A percentile compares a stretch with the other conserved stretches of the same genome.
Conservation (phyloP, 2,888 invertebrate genomes). For the Mythimna loreyi region DNA sequence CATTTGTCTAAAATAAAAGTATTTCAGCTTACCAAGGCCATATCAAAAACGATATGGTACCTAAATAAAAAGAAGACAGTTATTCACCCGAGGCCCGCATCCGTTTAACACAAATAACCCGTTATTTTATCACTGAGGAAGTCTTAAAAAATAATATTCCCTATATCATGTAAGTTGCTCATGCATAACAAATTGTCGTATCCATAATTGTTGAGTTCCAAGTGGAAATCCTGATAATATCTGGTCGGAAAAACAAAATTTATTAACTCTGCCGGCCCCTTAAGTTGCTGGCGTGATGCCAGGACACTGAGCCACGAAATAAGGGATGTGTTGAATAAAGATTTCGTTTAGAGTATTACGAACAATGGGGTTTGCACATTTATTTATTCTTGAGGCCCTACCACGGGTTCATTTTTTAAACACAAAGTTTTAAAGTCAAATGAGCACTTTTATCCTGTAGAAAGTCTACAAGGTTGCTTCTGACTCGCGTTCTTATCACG, state of each 20-base stretch:
- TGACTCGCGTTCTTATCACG: too few species aligned
- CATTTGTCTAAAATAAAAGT: neutral
- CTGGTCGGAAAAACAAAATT: constrained; percentile 59
- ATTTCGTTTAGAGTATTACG: constrained; percentile 13
- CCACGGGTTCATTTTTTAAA: too few species aligned
- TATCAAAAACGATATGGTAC: neutral
- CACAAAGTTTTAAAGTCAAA: too few species aligned
- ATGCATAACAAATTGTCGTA: constrained; percentile 45
- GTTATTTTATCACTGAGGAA: constrained; percentile 7
- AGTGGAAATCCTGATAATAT: constrained; percentile 60
- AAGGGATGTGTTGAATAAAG: constrained; percentile 37
- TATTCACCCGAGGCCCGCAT: neutral
- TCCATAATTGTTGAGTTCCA: constrained; percentile 55
- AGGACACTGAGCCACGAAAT: constrained; percentile 37
- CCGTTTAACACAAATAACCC: constrained; percentile 4
- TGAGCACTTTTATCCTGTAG: too few species aligned
- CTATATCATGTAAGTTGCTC: constrained; percentile 19
- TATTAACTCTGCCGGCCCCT: constrained; percentile 54
- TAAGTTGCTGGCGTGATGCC: constrained; percentile 59
- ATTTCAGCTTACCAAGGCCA: too few species aligned
- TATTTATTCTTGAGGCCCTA: neutral
- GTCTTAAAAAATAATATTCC: constrained; percentile 30
- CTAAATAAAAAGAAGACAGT: neutral
- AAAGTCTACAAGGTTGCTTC: too few species aligned
- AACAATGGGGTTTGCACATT: neutral